phyloP scores from a whole-genome alignment of 2,888 invertebrate species.

The Rhyacophila evoluta region DNA sequence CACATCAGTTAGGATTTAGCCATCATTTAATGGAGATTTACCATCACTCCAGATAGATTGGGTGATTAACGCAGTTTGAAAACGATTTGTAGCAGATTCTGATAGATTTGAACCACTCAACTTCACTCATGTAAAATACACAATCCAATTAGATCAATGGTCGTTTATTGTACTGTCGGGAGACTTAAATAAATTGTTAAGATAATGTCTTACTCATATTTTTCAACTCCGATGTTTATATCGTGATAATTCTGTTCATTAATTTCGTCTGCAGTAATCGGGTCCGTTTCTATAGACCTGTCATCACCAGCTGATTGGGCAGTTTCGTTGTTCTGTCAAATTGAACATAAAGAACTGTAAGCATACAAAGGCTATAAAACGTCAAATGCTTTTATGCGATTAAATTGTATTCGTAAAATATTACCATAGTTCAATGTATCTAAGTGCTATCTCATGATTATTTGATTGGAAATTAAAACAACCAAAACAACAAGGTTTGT shows the following conservation, averaged over 20 bases:
- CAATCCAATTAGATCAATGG: too few relatives aligned
- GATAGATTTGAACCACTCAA: too few relatives aligned
- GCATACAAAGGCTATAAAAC: too few relatives aligned
- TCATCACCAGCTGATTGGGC: conserved; percentile 42
- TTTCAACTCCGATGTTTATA: conserved; percentile 31
- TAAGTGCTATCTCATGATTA: conserved; percentile 1
- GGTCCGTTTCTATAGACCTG: conserved; percentile 23
- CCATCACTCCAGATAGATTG: too few relatives aligned
- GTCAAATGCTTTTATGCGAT: too few relatives aligned
- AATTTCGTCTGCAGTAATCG: conserved; percentile 25
- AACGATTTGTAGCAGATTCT: too few relatives aligned
- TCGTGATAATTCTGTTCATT: conserved; percentile 18
- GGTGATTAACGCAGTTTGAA: too few relatives aligned
- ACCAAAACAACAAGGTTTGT: too few relatives aligned
- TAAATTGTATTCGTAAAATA: not conserved
- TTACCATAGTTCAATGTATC: not conserved
- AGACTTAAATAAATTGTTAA: not conserved
- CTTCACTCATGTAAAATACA: too few relatives aligned
- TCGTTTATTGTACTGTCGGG: not conserved
- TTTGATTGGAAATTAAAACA: not conserved
- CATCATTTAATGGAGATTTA: too few relatives aligned
- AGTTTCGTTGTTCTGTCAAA: conserved; percentile 36
- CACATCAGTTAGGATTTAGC: too few relatives aligned
- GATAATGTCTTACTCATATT: conserved; percentile 39
- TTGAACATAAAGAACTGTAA: not conserved